Conservation (phyloP, 2,797 vertebrate genomes). For the Gila robusta region DNA sequence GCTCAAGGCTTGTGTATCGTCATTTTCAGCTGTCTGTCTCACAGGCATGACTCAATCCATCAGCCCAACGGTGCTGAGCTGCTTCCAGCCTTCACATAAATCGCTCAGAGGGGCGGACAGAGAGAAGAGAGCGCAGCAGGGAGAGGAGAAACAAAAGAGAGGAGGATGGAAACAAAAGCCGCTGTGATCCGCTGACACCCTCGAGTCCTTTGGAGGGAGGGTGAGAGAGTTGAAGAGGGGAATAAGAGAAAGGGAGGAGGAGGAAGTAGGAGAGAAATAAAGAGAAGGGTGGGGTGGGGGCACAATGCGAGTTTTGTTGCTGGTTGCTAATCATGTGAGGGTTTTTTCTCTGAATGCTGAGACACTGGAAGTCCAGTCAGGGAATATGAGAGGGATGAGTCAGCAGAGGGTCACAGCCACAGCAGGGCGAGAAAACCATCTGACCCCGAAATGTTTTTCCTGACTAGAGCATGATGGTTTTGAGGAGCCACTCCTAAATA, state of each 20-base stretch:
- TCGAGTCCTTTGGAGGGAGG: conserved; percentile 53
- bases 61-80: conserved; percentile 26
- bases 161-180: conserved; percentile 71
- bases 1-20: conserved; percentile 13
- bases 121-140: conserved; percentile 18
- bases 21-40: conserved; percentile 45
- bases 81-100: conserved; percentile 20
- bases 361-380: conserved; percentile 66
- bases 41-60: conserved; percentile 33
- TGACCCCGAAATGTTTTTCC: conserved; percentile 33
- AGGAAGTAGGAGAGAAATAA: conserved; percentile 37
- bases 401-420: conserved; percentile 44
- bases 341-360: conserved; percentile 60
- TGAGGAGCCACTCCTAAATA: not conserved
- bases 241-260: conserved; percentile 43
- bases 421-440: conserved; percentile 40
- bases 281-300: conserved; percentile 44
- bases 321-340: conserved; percentile 66
- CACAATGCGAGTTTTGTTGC: conserved; percentile 72
- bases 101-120: conserved; percentile 30
- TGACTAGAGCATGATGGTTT: not conserved
- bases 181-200: conserved; percentile 71
- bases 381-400: conserved; percentile 49
- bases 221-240: conserved; percentile 35
- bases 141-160: conserved; percentile 56